phyloP scores from a whole-genome alignment of 2,888 invertebrate species.

The Hylaea fasciaria region DNA sequence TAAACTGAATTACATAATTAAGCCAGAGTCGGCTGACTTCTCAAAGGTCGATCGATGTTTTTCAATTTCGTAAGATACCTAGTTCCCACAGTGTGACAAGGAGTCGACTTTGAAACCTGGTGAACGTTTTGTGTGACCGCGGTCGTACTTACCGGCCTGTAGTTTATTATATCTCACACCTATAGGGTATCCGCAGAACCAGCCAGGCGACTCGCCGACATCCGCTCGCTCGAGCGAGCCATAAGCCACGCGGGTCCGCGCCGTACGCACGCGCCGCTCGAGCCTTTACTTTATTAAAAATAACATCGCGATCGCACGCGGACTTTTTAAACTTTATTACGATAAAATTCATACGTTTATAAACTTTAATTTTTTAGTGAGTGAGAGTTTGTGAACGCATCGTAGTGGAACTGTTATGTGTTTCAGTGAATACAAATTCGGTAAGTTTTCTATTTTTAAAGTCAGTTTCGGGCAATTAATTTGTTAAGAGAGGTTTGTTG shows the following conservation, averaged over 20 bases:
- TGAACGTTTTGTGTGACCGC: too few relatives aligned
- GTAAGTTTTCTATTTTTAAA: constrained; percentile 37
- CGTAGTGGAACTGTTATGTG: constrained; percentile 29
- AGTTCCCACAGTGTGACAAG: too few relatives aligned
- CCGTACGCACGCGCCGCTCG: constrained; percentile 20
- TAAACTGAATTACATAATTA: too few relatives aligned
- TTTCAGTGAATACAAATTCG: constrained; percentile 37
- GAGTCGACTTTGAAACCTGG: too few relatives aligned
- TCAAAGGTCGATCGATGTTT: too few relatives aligned
- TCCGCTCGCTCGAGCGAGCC: constrained; percentile 17
- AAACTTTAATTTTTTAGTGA: constrained; percentile 22
- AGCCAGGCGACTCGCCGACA: constrained; percentile 18
- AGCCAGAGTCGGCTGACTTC: too few relatives aligned
- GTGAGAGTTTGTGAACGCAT: constrained; percentile 38
- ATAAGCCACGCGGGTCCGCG: constrained; percentile 28
- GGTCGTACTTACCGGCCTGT: too few relatives aligned
- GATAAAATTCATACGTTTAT: background rate
- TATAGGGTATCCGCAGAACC: constrained; percentile 9
- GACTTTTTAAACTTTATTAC: constrained; percentile 5
- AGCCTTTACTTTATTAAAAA: background rate
- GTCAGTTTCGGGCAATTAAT: constrained; percentile 37
- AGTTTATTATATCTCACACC: constrained; percentile 3
- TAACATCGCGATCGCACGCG: constrained; percentile 21
- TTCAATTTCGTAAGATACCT: too few relatives aligned
- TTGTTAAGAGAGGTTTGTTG: constrained; percentile 32